phyloP scores from a whole-genome alignment of 2,113 vertebrate species.

The Pyxicephalus adspersus region DNA sequence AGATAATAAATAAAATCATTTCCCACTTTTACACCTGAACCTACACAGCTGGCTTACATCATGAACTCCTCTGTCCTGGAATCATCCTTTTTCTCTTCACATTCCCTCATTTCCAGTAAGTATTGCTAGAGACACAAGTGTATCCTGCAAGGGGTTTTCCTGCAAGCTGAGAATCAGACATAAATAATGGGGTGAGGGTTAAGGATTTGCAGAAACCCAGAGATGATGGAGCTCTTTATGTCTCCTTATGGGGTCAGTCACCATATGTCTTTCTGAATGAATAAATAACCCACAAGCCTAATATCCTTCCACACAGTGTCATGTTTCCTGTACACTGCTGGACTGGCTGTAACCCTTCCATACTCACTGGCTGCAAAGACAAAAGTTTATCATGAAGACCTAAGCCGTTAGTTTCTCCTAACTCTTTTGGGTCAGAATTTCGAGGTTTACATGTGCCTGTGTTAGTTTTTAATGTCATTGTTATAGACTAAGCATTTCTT shows the following conservation, averaged over 20 bases:
- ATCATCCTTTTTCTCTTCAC: neutral
- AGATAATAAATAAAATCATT: too few species aligned
- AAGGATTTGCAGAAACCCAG: slow-evolving; percentile 17
- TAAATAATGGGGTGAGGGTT: slow-evolving; percentile 40
- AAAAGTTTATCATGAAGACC: too few species aligned
- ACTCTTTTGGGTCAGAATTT: too few species aligned
- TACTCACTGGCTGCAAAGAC: too few species aligned
- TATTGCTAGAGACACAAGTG: neutral
- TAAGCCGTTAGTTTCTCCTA: too few species aligned
- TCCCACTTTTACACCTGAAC: too few species aligned
- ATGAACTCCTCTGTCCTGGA: neutral
- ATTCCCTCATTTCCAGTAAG: neutral
- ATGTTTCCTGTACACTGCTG: slow-evolving; percentile 39
- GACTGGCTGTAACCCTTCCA: slow-evolving; percentile 19
- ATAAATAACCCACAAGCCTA: slow-evolving; percentile 41
- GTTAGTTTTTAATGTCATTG: too few species aligned
- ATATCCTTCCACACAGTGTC: slow-evolving; percentile 26
- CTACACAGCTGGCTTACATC: neutral
- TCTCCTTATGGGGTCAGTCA: slow-evolving; percentile 35
- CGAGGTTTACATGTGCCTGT: too few species aligned
- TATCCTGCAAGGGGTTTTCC: slow-evolving; percentile 3
- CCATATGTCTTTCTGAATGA: slow-evolving; percentile 28
- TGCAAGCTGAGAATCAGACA: slow-evolving; percentile 1
- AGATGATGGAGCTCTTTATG: slow-evolving; percentile 28
- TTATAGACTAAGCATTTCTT: too few species aligned